phyloP scores from a whole-genome alignment of 2,797 vertebrate genomes.

The Cuculus canorus region DNA sequence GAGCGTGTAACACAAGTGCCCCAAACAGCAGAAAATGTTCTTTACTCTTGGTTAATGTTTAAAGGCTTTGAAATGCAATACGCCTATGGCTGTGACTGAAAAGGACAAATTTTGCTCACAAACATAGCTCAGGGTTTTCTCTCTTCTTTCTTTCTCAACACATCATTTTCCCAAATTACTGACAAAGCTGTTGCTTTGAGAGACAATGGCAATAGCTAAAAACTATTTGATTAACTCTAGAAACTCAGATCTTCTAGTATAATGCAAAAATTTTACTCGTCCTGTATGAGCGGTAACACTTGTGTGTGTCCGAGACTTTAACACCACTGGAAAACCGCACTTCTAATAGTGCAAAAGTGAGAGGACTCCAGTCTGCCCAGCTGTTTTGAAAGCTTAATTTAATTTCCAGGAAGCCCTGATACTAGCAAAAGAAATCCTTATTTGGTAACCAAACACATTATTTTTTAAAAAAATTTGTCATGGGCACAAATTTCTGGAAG shows the following conservation, averaged over 20 bases:
- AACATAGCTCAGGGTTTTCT: not conserved
- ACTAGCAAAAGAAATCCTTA: not conserved
- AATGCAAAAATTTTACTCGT: not conserved
- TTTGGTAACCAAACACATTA: not conserved
- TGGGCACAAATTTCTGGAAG: not conserved
- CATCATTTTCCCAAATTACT: not conserved
- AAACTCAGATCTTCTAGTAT: not conserved
- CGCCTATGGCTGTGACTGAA: not conserved
- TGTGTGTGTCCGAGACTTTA: not conserved
- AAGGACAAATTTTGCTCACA: slow-evolving; percentile 14
- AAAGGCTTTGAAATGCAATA: slow-evolving; percentile 20
- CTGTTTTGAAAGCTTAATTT: not conserved
- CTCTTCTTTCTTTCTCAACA: not conserved
- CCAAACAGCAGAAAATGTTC: slow-evolving; percentile 33
- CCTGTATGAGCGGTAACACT: not conserved
- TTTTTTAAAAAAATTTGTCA: not conserved
- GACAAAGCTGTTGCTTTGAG: not conserved
- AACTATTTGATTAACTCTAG: not conserved
- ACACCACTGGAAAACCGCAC: not conserved
- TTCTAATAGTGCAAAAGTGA: not conserved
- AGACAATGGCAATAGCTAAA: not conserved
- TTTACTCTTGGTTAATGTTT: slow-evolving; percentile 55
- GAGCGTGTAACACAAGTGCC: not conserved
- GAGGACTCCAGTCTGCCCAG: not conserved
- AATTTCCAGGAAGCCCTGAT: not conserved